Evolutionary conservation across 2,113 vertebrate species (phyloP).

Genomic region (Limanda limanda): DNA sequence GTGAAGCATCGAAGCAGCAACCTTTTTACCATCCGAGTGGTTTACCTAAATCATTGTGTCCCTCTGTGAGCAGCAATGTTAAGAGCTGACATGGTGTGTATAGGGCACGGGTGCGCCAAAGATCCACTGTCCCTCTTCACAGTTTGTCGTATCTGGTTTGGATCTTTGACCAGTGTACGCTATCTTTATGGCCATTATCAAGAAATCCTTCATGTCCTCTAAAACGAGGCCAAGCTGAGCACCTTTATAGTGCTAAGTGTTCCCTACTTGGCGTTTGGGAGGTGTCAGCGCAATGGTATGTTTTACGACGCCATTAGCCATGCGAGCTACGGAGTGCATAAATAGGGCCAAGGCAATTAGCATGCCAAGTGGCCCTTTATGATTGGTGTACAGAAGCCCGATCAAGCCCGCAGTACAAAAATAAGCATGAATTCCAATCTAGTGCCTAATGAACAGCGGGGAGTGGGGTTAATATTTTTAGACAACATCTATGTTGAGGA

Average conservation of each 20-base stretch:
- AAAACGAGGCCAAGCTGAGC: constrained; percentile 76
- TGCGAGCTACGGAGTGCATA: constrained; percentile 74
- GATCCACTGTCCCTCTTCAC: constrained; percentile 19
- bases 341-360: constrained; percentile 81
- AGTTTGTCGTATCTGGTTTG: constrained; percentile 46
- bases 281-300: constrained; percentile 73
- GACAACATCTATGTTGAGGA: constrained; percentile 70
- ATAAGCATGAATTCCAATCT: constrained; percentile 79
- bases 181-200: constrained; percentile 64
- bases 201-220: constrained; percentile 75
- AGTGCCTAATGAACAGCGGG: constrained; percentile 69
- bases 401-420: constrained; percentile 74
- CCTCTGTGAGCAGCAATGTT: constrained; percentile 50
- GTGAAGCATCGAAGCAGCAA: constrained; percentile 15
- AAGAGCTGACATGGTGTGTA: constrained; percentile 38
- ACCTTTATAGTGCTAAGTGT: constrained; percentile 74
- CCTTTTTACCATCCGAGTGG: constrained; percentile 55
- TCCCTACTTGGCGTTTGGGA: constrained; percentile 78
- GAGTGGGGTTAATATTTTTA: constrained; percentile 76
- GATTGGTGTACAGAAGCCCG: constrained; percentile 73
- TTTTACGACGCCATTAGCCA: constrained; percentile 84
- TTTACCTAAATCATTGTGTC: constrained; percentile 65
- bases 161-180: constrained; percentile 49
- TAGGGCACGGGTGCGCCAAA: constrained; percentile 1
- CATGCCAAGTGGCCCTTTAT: constrained; percentile 81